Evolutionary conservation across 1,140 invertebrate species (phyloP).

Genomic region (Triops cancriformis): DNA sequence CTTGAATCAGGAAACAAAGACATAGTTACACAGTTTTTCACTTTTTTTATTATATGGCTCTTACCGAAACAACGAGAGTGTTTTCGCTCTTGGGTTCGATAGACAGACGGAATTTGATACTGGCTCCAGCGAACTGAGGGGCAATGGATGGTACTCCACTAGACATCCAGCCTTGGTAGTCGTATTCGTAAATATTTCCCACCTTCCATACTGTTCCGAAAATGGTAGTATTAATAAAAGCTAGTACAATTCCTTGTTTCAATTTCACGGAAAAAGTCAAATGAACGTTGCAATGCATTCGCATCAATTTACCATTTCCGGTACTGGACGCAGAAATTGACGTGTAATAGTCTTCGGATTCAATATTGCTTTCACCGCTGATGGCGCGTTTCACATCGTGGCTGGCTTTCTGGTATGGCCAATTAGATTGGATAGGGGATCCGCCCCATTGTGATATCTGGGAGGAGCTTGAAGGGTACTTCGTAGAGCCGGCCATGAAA

Average conservation of each 20-base stretch:
- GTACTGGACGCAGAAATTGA: background rate
- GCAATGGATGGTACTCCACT: slow-evolving; percentile 23
- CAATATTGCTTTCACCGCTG: background rate
- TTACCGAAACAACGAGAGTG: slow-evolving; percentile 25
- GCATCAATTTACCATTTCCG: background rate
- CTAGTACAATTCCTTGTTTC: background rate
- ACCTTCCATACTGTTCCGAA: slow-evolving; percentile 20
- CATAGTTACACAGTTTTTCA: background rate
- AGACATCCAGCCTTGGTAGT: slow-evolving; percentile 26
- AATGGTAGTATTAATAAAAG: background rate
- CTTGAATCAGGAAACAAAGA: background rate
- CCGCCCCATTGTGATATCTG: background rate
- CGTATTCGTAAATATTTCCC: slow-evolving; percentile 24
- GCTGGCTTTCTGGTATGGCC: background rate
- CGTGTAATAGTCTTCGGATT: background rate
- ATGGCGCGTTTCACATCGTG: background rate
- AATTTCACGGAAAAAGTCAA: background rate
- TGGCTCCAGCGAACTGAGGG: slow-evolving; percentile 22
- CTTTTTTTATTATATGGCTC: background rate
- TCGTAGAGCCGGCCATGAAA: background rate
- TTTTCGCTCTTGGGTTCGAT: slow-evolving; percentile 24
- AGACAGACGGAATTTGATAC: slow-evolving; percentile 21
- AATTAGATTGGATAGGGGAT: background rate
- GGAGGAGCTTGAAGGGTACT: background rate
- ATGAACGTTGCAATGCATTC: background rate